Conservation (phyloP, 2,888 invertebrate genomes). For the Deilephila porcellus region DNA sequence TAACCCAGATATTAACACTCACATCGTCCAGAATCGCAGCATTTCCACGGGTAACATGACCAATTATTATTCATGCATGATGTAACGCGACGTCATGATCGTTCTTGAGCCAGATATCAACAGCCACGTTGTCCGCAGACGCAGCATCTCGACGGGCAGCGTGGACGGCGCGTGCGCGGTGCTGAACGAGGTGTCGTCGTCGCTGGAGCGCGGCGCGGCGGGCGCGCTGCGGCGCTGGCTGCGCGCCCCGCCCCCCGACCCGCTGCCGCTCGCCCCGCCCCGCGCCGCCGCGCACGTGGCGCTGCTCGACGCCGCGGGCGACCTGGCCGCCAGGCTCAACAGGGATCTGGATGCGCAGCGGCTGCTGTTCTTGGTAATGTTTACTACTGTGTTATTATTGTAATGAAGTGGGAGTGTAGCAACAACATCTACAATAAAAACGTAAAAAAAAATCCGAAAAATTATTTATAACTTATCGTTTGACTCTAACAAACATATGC, state of each 20-base stretch:
- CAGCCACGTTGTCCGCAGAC: constrained; percentile 64
- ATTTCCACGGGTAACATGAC: too few relatives aligned
- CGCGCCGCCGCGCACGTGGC: constrained; percentile 39
- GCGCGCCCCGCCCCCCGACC: constrained; percentile 75
- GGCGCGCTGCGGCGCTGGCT: constrained; percentile 82
- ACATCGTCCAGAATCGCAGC: too few relatives aligned
- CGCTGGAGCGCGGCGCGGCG: constrained; percentile 90
- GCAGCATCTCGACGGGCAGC: constrained; percentile 95
- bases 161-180: constrained; percentile 98
- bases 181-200: constrained; percentile 95
- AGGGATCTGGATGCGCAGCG: constrained; percentile 91
- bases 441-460: too few relatives aligned
- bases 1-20: too few relatives aligned
- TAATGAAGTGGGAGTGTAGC: too few relatives aligned
- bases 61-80: too few relatives aligned
- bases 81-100: too few relatives aligned
- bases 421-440: too few relatives aligned
- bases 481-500: too few relatives aligned
- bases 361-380: constrained; percentile 89
- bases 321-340: constrained; percentile 79
- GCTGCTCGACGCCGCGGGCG: constrained; percentile 68
- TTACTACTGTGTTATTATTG: not conserved
- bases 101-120: too few relatives aligned
- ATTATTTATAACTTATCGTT: too few relatives aligned
- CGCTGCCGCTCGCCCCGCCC: constrained; percentile 60